Percentiles rank a stretch among this genome's conserved stretches.
Conservation (phyloP, 2,797 vertebrate species). For the Hapalemur alaotrensis region DNA sequence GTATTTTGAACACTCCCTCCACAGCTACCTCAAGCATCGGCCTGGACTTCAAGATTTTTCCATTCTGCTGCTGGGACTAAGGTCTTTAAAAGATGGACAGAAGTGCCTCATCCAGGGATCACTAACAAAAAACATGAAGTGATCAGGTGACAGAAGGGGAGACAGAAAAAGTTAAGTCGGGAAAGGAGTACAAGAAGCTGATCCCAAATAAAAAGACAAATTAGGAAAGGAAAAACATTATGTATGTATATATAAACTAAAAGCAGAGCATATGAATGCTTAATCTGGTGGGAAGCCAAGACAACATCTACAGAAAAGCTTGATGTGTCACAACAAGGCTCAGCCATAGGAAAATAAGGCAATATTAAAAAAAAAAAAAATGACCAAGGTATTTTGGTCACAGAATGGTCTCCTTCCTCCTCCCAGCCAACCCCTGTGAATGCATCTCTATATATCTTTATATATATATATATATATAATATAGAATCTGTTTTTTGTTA, state of each 20-base stretch:
- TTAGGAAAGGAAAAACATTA: slow-evolving; percentile 70
- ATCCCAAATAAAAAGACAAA: slow-evolving; percentile 78
- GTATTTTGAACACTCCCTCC: slow-evolving; percentile 64
- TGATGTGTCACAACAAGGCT: slow-evolving; percentile 76
- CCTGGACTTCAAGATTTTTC: slow-evolving; percentile 47
- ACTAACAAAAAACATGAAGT: slow-evolving; percentile 65
- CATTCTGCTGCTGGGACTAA: slow-evolving; percentile 58
- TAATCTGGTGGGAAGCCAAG: slow-evolving; percentile 74
- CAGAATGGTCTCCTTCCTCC: slow-evolving; percentile 83
- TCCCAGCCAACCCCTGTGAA: slow-evolving; percentile 82
- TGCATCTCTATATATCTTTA: slow-evolving; percentile 83
- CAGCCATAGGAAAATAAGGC: slow-evolving; percentile 84
- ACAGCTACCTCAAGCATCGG: slow-evolving; percentile 52
- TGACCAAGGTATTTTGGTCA: slow-evolving; percentile 85
- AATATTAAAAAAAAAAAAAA: slow-evolving; percentile 77
- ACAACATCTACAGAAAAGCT: slow-evolving; percentile 75
- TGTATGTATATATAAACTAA: slow-evolving; percentile 79
- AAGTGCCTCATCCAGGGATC: slow-evolving; percentile 64
- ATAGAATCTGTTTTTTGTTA: slow-evolving; percentile 87
- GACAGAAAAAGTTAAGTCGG: slow-evolving; percentile 51
- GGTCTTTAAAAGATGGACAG: slow-evolving; percentile 56
- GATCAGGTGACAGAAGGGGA: slow-evolving; percentile 59
- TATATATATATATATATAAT: slow-evolving; percentile 89
- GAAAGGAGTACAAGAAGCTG: slow-evolving; percentile 71
- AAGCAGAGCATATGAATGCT: slow-evolving; percentile 78